Evolutionary conservation across 1,140 invertebrate genomes (phyloP).

Genomic region (Anastatus disparis): DNA sequence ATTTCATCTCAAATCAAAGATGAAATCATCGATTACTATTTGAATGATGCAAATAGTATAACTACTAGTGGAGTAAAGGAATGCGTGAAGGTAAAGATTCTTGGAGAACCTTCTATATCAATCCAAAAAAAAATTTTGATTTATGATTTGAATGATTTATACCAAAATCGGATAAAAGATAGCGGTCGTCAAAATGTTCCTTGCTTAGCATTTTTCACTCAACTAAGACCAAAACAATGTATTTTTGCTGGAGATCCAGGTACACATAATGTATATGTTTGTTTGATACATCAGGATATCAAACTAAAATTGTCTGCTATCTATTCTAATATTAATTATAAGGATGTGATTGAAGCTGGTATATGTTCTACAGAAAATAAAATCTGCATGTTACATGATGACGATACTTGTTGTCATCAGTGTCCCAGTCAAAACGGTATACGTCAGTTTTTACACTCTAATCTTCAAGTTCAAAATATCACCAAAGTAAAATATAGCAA

Average conservation of each 20-base stretch:
- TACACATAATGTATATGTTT: conserved; percentile 39
- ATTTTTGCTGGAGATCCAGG: conserved; percentile 26
- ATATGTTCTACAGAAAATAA: background rate
- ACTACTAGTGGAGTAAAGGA: background rate
- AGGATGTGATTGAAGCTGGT: background rate
- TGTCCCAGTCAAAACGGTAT: background rate
- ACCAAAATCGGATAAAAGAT: background rate
- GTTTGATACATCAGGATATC: conserved; percentile 37
- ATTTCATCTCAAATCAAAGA: background rate
- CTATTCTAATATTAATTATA: background rate
- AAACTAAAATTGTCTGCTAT: conserved; percentile 26
- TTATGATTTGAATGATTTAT: background rate
- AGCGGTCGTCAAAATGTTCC: background rate
- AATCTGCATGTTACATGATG: background rate
- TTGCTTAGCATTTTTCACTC: conserved; percentile 7
- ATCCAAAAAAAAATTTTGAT: background rate
- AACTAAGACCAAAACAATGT: conserved; percentile 30
- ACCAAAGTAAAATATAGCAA: background rate
- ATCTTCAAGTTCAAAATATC: background rate
- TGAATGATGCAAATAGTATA: background rate
- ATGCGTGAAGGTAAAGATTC: background rate
- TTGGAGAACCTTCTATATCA: background rate
- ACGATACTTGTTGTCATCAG: too few relatives aligned
- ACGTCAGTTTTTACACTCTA: background rate
- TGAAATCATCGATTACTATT: background rate